These are phyloP conservation scores for Idaea biselata DNA, from an alignment of 2,888 invertebrate species.

Conservation along the genomic window DNA sequence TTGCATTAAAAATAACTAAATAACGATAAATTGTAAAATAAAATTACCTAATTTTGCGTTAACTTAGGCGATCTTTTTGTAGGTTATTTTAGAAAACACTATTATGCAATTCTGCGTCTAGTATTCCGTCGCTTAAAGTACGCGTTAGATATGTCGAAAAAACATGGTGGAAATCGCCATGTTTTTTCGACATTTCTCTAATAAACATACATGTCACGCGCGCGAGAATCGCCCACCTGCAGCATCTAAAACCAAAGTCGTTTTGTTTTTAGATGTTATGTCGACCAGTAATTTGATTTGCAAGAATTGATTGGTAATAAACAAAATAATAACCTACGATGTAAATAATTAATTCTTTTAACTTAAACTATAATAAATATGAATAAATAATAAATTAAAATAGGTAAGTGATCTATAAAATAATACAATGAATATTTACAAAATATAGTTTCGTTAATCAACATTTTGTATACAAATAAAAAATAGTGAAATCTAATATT, in stretches of 20 bases:
- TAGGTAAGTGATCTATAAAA: slow-evolving; percentile 25
- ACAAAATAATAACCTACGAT: not conserved
- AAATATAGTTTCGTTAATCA: not conserved
- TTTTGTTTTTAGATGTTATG: too few relatives aligned
- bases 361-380: not conserved
- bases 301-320: not conserved
- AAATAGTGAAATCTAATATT: not conserved
- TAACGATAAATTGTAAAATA: not conserved
- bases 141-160: too few relatives aligned
- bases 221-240: too few relatives aligned
- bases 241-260: not conserved
- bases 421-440: slow-evolving; percentile 20
- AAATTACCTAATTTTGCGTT: not conserved
- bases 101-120: too few relatives aligned
- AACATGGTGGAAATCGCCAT: too few relatives aligned
- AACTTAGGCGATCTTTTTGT: not conserved
- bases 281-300: not conserved
- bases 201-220: too few relatives aligned
- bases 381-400: not conserved
- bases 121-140: too few relatives aligned
- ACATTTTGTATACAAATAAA: not conserved
- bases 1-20: not conserved
- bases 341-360: not conserved
- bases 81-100: too few relatives aligned
- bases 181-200: too few relatives aligned